Conservation (phyloP, 2,797 vertebrate species). For the Loriculus beryllinus region DNA sequence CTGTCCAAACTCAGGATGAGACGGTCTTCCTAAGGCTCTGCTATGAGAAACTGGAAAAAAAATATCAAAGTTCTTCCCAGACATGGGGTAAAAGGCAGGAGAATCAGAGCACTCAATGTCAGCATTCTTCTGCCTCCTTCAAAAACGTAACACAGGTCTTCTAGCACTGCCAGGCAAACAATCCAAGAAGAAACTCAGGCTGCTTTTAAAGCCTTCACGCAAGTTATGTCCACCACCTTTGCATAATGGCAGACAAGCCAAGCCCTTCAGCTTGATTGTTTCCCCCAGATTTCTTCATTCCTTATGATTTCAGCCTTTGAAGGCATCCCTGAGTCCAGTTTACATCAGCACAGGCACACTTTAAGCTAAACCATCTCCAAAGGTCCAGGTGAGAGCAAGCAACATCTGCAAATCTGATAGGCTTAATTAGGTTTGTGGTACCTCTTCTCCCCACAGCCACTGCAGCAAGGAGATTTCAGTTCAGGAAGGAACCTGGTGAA, state of each 20-base stretch:
- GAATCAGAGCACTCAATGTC: neutral
- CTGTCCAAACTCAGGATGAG: neutral
- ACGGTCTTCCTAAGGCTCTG: neutral
- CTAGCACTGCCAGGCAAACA: neutral
- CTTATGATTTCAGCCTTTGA: neutral
- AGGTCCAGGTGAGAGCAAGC: neutral
- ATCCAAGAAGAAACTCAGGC: neutral
- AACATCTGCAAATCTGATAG: neutral
- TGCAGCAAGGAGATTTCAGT: neutral
- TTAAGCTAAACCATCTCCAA: neutral
- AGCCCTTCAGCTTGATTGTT: neutral
- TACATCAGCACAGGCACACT: neutral
- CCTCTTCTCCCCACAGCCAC: neutral
- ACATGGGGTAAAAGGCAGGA: neutral
- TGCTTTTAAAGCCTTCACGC: neutral
- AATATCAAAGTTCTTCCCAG: neutral
- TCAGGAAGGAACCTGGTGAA: neutral
- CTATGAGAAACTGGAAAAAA: constrained; percentile 4
- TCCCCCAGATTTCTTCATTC: neutral
- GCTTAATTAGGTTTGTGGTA: neutral
- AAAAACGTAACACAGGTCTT: neutral
- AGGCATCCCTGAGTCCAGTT: neutral
- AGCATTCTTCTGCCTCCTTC: neutral
- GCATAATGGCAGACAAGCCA: neutral
- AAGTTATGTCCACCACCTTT: neutral